Percentiles rank a stretch among this genome's conserved stretches.
These are phyloP conservation scores for Chydorus sphaericus DNA, from an alignment of 2,888 invertebrate species.

Conservation along the genomic window DNA sequence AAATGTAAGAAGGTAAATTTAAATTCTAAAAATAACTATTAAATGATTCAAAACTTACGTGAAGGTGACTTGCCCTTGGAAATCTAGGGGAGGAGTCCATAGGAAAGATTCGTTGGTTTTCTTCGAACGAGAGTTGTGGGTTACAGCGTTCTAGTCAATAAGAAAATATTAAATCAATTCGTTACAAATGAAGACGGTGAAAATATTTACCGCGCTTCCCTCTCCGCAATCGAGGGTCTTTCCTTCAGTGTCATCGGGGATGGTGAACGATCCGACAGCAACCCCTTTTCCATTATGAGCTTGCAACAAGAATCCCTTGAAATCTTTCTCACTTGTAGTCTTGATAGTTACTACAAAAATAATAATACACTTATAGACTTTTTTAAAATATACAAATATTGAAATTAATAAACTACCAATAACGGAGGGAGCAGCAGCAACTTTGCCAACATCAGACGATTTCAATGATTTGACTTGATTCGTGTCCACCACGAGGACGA, in stretches of 20 bases:
- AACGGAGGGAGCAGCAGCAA: not conserved
- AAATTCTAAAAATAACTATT: not conserved
- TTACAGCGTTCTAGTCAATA: constrained; percentile 11
- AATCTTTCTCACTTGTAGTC: not conserved
- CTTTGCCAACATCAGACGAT: not conserved
- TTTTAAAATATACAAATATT: too few relatives aligned
- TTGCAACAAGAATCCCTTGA: constrained; percentile 7
- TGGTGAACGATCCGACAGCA: not conserved
- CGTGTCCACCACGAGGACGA: not conserved
- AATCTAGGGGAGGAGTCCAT: constrained; percentile 8
- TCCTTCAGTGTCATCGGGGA: not conserved
- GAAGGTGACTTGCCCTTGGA: constrained; percentile 4
- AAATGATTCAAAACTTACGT: not conserved
- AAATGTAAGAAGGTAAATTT: not conserved
- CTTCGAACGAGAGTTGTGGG: not conserved
- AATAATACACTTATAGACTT: not conserved
- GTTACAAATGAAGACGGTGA: not conserved
- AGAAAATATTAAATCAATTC: too few relatives aligned
- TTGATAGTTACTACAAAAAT: not conserved
- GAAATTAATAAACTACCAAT: not conserved
- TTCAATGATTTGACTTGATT: not conserved
- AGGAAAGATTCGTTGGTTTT: constrained; percentile 1
- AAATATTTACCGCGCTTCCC: not conserved
- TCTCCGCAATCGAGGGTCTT: constrained; percentile 2
- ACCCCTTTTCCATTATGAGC: not conserved